Base-by-base conservation (phyloP, 2,888 invertebrate species). In the Ariolimax columbianus region DNA sequence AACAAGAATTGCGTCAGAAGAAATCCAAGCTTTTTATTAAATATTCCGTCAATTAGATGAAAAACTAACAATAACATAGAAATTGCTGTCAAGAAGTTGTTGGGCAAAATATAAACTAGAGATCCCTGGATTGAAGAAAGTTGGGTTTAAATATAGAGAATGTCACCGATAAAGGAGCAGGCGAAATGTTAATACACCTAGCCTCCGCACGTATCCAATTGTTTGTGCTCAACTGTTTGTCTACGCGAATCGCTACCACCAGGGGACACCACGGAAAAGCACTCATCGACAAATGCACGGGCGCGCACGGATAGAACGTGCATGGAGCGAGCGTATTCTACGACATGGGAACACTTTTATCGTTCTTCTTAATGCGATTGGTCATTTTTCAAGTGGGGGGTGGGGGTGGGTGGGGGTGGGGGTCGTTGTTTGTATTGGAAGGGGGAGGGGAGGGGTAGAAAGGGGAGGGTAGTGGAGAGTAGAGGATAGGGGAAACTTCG, bases 181-280 rank as follows among this genome's bases (percentile, higher is more conserved):
- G 9, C 19, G 40, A 40, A 73, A 73, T 47, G 9, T 43, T 43
- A n/a, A 73, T 43, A 73, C n/a, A 73, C 14, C 11, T 43, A 40
- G n/a, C 73, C n/a, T 7, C 9, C 17, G 73, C n/a, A 47, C 73
- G 73, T 43, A 73, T 73, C 30, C 9, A 73, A 3, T 66, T 66
- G 66, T 73, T 73, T 73, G 73, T 43, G 47, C n/a, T 43, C 73
- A 30, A 14, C 73, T 73, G 73, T 73, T 73, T 73, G 73, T 47
- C 73, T 47, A 43, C 73, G 14, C 40, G 73, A 73, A 9, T 11
- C n/a, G 73, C n/a, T 73, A 73, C 43, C 43, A 43, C 73, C 43
- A 55, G n/a, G 43, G 36, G n/a, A n/a, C 14, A 73, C 43, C 43
- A 73, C n/a, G 47, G 73, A 73, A 43, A 73, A 73, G n/a, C 73